Evolutionary conservation across 2,888 invertebrate genomes (phyloP), one percentile per base, ranked within the genome.

Genomic region (Cepaea hortensis): DNA sequence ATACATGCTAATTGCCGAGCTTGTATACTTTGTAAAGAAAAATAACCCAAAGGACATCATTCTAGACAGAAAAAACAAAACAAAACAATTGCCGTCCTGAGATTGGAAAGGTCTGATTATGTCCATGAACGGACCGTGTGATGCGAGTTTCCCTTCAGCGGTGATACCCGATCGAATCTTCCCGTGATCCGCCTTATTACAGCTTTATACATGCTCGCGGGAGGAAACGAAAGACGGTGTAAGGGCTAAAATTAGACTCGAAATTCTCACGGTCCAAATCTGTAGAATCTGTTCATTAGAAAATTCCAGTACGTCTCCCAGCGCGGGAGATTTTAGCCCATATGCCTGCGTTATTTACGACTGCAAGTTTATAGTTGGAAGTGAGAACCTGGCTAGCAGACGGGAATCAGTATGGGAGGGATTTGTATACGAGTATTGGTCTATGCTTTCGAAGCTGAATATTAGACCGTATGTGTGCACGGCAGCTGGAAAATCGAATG

Each of bases 131-230:
- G 55, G n/a, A 15, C 23, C 23, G 55, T 61, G n/a, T 61, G 77
- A 77, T 46, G 55, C n/a, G 68, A 68, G 77, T 55, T 77, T 46
- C 77, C 55, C 11, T 20, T 55, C 76, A 55, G 20, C 77, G 4
- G n/a, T 55, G n/a, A 4, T 61, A 61, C 55, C 20, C 11, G 79
- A 79, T 62, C 62, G 62, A 79, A 62, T 15, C 23, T 35, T 35
- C 23, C 15, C 35, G 7, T 79, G 62, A 62, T 18, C 62, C 62
- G 35, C 77, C 77, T 77, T 76, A 55, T 76, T 76, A 55, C 50
- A 23, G 61, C 79, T 61, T 77, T 62, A 62, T 61, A 79, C 79
- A 35, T 62, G 79, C 62, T 79, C 79, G 46, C 35, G 62, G 62
- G 79, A 62, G 62, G 23, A 62, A 62, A 62, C 15, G 35, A 62